phyloP scores from a whole-genome alignment of 2,888 invertebrate genomes.

The Mylabris sibirica region DNA sequence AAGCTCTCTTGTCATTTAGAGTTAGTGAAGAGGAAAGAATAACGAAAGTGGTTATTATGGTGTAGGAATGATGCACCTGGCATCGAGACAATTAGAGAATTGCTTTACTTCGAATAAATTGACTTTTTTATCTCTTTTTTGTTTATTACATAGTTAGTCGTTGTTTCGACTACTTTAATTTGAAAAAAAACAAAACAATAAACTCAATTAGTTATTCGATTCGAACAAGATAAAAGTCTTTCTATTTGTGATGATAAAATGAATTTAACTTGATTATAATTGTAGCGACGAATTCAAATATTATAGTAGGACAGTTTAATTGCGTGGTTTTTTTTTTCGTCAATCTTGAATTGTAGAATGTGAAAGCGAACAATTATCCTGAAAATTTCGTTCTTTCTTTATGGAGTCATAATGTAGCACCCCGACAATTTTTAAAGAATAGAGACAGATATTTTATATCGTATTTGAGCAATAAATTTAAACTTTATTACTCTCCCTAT shows the following conservation, averaged over 20 bases:
- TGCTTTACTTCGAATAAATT: neutral
- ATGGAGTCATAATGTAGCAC: conserved; percentile 1
- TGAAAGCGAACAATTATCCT: conserved; percentile 4
- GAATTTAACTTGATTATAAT: conserved; percentile 30
- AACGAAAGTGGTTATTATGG: neutral
- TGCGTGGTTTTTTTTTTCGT: neutral
- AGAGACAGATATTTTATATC: neutral
- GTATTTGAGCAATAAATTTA: conserved; percentile 3
- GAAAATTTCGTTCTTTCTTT: conserved; percentile 1
- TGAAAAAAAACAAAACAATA: neutral
- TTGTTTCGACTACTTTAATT: neutral
- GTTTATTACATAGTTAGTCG: neutral
- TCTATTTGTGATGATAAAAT: neutral
- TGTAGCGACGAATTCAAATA: conserved; percentile 25
- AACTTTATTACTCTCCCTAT: conserved; percentile 4
- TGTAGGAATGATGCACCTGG: conserved; percentile 5
- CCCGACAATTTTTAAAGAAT: neutral
- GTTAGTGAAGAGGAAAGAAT: neutral
- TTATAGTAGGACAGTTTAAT: conserved; percentile 24
- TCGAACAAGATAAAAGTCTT: neutral
- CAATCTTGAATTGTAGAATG: neutral
- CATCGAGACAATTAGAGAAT: conserved; percentile 7
- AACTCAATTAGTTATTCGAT: neutral
- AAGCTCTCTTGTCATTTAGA: neutral
- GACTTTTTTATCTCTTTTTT: neutral